These are phyloP conservation scores for Glyphotaelius pellucidus DNA, from an alignment of 2,888 invertebrate species.

Conservation along the genomic window DNA sequence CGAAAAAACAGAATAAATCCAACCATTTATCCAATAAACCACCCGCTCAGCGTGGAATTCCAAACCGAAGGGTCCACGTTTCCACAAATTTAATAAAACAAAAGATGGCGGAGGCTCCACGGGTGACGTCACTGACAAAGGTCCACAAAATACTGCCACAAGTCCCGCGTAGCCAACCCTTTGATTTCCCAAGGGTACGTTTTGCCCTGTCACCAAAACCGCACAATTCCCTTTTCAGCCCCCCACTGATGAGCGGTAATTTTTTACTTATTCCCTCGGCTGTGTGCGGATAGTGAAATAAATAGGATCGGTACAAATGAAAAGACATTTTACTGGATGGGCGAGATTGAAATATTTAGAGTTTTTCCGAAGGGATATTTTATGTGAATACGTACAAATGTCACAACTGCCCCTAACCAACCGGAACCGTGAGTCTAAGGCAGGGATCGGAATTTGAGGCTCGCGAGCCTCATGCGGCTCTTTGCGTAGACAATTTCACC, in stretches of 20 bases:
- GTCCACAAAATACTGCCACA: slow-evolving; percentile 4
- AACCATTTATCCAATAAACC: slow-evolving; percentile 2
- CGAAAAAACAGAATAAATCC: not conserved
- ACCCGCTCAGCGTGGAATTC: not conserved
- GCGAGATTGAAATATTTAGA: slow-evolving; percentile 2
- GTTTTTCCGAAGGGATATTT: not conserved
- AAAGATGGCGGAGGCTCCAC: slow-evolving; percentile 18
- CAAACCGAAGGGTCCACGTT: not conserved
- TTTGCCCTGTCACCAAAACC: slow-evolving; percentile 22
- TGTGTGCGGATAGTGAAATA: not conserved
- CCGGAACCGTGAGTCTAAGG: too few species aligned
- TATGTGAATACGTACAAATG: not conserved
- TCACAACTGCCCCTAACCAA: too few species aligned
- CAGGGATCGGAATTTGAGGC: too few species aligned
- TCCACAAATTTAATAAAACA: slow-evolving; percentile 27
- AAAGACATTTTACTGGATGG: not conserved
- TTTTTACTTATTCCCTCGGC: slow-evolving; percentile 10
- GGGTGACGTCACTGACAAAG: slow-evolving; percentile 18
- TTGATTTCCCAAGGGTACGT: slow-evolving; percentile 37
- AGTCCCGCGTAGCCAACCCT: slow-evolving; percentile 15
- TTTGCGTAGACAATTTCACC: too few species aligned
- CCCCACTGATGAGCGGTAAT: slow-evolving; percentile 28
- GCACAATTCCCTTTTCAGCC: not conserved
- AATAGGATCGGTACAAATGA: not conserved
- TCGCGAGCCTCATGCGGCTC: too few species aligned